Evolutionary conservation across 2,888 invertebrate genomes (phyloP), one percentile per base, ranked within the genome.

Genomic region (Nemurella pictetii): DNA sequence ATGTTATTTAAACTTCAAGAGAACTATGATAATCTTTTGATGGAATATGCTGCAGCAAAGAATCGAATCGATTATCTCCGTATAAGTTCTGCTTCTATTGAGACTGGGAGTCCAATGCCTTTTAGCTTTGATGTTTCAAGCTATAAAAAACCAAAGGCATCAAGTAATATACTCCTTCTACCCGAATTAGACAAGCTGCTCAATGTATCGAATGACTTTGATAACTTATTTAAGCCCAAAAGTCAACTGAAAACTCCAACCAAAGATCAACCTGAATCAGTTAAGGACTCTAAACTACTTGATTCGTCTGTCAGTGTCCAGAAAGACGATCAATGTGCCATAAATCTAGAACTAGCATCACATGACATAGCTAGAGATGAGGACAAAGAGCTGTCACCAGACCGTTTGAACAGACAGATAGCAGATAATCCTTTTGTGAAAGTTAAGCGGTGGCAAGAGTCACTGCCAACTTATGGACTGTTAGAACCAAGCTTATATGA

Each of bases 401-500:
- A 72, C 0, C n/a, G 55, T 27, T 82, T 82, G 72, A 82, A 80
- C 36, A 30, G 55, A 26, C 82, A 82, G 20, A 12, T 82, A 28
- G 78, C 78, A 9, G 82, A 82, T 20, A 82, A 82, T 72, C 82
- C 82, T 72, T 85, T 87, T 84, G 85, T 85, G 25, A 83, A 87
- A 87, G 87, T 87, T 7, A 87, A 86, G 32, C 82, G 86, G 20
- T 87, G 87, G 87, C 87, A 87, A 83, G 86, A 87, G 36, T 87
- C 87, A 1, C 83, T 87, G 32, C 84, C 87, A 9, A 35, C 85
- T 3, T 84, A 84, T 15, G 83, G 84, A 74, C 26, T 83, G 4
- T 84, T 85, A 25, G 85, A 85, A 85, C 82, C 82, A 27, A 82
- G 82, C 72, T 28, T 28, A 12, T 82, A 82, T 28, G 27, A 72